Percentiles rank a stretch among this genome's conserved stretches.
These are phyloP conservation scores for Bubalus kerabau DNA, from an alignment of 2,113 vertebrate genomes.

Conservation along the genomic window DNA sequence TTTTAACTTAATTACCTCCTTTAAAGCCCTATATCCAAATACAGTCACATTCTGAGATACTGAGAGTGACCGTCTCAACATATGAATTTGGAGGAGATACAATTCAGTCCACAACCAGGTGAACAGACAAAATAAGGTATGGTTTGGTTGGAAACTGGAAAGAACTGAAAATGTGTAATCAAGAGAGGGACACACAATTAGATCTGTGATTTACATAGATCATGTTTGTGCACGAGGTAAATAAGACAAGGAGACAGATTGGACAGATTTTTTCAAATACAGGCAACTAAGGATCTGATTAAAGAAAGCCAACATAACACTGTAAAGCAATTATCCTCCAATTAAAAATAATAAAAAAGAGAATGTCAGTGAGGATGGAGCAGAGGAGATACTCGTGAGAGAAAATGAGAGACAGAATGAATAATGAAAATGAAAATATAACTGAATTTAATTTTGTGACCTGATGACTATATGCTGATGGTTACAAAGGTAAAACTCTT, in stretches of 20 bases:
- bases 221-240: background rate
- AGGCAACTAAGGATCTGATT: background rate
- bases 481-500: background rate
- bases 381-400: background rate
- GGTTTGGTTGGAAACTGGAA: background rate
- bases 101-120: background rate
- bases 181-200: background rate
- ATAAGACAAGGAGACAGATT: background rate
- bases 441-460: background rate
- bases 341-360: background rate
- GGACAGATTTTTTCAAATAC: background rate
- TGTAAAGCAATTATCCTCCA: background rate
- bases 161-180: background rate
- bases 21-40: background rate
- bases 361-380: background rate
- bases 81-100: background rate
- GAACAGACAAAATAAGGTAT: background rate
- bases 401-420: background rate
- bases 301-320: background rate
- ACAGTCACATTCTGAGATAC: background rate
- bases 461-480: background rate
- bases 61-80: background rate
- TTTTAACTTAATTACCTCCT: background rate
- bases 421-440: background rate
- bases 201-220: background rate